These are phyloP conservation scores for Apus apus DNA, from an alignment of 2,113 vertebrate genomes.

Conservation along the genomic window DNA sequence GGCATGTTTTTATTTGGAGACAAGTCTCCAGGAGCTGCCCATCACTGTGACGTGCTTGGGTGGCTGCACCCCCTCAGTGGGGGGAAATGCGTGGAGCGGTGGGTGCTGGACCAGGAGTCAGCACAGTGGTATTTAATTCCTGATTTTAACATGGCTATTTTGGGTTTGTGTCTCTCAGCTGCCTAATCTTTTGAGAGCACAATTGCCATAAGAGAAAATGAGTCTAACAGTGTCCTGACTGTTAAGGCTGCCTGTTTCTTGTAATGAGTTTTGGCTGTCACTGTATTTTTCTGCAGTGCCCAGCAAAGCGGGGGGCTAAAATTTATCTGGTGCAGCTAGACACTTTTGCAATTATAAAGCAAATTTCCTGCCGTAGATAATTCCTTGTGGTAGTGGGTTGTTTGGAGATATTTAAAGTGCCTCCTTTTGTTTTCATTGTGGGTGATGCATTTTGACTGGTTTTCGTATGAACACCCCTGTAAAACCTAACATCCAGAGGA, in stretches of 20 bases:
- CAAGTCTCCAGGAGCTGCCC: neutral
- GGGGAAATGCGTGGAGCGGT: neutral
- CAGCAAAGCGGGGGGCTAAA: neutral
- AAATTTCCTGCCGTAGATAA: neutral
- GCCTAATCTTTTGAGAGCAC: neutral
- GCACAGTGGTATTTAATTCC: neutral
- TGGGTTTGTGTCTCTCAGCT: neutral
- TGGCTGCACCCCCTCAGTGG: neutral
- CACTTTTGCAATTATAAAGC: neutral
- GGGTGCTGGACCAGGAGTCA: neutral
- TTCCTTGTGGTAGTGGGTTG: neutral
- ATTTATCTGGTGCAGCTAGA: neutral
- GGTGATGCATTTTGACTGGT: neutral
- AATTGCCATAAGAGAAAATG: neutral
- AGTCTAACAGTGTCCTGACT: neutral
- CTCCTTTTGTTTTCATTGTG: neutral
- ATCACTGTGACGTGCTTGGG: neutral
- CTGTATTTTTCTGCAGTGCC: neutral
- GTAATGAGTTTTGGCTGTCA: neutral
- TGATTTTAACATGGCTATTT: neutral
- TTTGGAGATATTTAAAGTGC: neutral
- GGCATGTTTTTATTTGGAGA: neutral
- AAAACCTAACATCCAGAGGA: neutral
- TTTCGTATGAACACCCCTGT: neutral
- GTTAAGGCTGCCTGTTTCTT: accelerated